Evolutionary conservation across 2,113 vertebrate species (phyloP).

Genomic region (Motacilla tschutschensis): DNA sequence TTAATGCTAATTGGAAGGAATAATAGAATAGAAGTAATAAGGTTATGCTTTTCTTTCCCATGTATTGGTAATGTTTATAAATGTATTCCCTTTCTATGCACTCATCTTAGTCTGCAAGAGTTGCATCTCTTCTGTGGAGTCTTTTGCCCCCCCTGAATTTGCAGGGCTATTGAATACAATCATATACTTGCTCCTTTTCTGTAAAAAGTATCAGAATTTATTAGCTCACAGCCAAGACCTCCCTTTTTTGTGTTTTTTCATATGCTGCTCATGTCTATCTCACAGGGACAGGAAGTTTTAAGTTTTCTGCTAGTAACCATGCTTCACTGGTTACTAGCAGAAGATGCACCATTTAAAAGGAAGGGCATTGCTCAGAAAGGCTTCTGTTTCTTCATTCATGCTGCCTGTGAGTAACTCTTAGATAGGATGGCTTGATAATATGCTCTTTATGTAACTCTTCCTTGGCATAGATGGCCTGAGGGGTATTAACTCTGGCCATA

Average conservation of each 20-base stretch:
- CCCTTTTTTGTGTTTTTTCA: background rate
- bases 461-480: background rate
- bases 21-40: background rate
- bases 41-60: background rate
- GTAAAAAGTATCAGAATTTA: background rate
- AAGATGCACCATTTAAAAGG: background rate
- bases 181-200: background rate
- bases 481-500: background rate
- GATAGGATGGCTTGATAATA: background rate
- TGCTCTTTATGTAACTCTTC: background rate
- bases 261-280: background rate
- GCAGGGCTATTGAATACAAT: background rate
- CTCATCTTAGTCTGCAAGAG: background rate
- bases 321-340: background rate
- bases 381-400: background rate
- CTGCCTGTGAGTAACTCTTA: background rate
- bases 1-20: background rate
- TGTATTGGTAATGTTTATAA: background rate
- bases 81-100: background rate
- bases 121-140: background rate
- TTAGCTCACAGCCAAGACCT: background rate
- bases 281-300: background rate
- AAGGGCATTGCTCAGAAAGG: background rate
- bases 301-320: no score
- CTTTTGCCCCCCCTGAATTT: background rate